Base-by-base conservation (phyloP, 2,113 vertebrate genomes). In the Chrysemys picta region DNA sequence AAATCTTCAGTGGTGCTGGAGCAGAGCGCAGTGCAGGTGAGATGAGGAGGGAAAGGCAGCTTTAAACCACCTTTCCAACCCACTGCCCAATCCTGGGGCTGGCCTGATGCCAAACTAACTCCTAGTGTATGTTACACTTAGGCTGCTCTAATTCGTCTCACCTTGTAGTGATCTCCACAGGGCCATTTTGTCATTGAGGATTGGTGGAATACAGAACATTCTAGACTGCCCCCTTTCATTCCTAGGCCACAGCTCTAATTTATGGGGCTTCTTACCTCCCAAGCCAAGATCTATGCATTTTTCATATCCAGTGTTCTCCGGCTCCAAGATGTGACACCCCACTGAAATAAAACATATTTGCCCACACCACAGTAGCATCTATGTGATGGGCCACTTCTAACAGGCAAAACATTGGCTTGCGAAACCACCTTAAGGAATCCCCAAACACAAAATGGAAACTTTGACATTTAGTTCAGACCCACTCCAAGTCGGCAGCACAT, bases 161-260 rank as follows among this genome's bases (percentile, higher is more conserved):
- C 16, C 25, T 80, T 10, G 0, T 10, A 72, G 56, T 81, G 25
- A 69, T 83, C 42, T 47, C 31, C 81, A 27, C 62, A 8, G 42
- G 59, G 79, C 62, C 3, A 0, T 24, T 27, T 52, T 56, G 62
- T 57, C n/a, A 16, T 2, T 47, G 69, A 52, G 38, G 69, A 65
- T 29, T 52, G 11, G 16, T 52, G 85, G 59, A 19, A 38, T 82
- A 80, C 50, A 69, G 62, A 82, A 52, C 19, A 1, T 0, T 0
- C 0, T 31, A 65, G 25, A 45, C 76, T 85, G 38, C 11, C 35
- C 29, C 82, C 84, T 62, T 79, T 90, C 78, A 59, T 84, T 6
- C 29, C 4, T 0, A 4, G 25, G 62, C 21, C 78, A 12, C 5
- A 1, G 6, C 27, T 35, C 1, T 0, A 3, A 5, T 57, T 42